Conservation (phyloP, 2,113 vertebrate genomes). For the Syngnathus typhle region DNA sequence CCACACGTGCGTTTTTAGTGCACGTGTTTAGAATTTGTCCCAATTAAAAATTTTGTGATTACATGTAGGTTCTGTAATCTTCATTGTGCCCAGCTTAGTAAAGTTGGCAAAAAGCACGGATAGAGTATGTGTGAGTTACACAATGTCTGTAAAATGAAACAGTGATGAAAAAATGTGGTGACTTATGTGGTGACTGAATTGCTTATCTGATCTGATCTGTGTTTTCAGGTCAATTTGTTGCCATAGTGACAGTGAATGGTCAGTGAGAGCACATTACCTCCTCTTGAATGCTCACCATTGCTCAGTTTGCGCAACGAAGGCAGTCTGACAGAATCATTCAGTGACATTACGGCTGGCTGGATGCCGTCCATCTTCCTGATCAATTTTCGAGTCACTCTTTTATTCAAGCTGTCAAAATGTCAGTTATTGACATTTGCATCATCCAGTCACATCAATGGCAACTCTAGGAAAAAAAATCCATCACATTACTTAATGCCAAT, state of each 20-base stretch:
- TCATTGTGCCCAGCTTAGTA: not conserved
- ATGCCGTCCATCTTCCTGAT: too few relatives aligned
- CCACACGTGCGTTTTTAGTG: too few relatives aligned
- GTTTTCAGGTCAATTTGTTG: not conserved
- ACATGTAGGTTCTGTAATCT: not conserved
- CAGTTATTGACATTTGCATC: not conserved
- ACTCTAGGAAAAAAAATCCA: too few relatives aligned
- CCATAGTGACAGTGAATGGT: not conserved
- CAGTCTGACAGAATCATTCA: too few relatives aligned
- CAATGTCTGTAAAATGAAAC: too few relatives aligned
- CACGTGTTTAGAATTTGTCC: not conserved
- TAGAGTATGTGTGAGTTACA: too few relatives aligned
- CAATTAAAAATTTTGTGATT: not conserved
- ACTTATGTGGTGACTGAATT: not conserved
- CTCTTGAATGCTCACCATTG: too few relatives aligned
- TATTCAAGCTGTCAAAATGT: not conserved
- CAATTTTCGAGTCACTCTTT: not conserved
- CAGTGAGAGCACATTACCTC: not conserved
- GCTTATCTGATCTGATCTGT: not conserved
- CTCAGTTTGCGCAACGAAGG: too few relatives aligned
- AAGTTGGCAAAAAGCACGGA: too few relatives aligned
- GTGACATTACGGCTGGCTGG: too few relatives aligned
- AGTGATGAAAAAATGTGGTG: not conserved
- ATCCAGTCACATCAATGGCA: not conserved
- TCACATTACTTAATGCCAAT: too few relatives aligned